Evolutionary conservation across 1,140 invertebrate genomes (phyloP).

Genomic region (Frieseomelitta varia): DNA sequence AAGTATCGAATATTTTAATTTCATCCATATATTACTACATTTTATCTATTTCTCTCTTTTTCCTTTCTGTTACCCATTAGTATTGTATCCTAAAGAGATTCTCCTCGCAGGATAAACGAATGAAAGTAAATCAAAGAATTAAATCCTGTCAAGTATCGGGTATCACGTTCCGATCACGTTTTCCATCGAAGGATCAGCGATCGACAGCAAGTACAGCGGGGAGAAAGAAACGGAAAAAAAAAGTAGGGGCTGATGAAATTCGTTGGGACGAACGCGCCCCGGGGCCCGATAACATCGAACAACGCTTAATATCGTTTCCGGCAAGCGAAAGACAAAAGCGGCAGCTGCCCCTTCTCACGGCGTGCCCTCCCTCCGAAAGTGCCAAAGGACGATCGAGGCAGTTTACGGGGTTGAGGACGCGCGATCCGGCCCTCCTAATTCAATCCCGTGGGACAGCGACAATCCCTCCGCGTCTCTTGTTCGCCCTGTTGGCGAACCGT

Average conservation of each 20-base stretch:
- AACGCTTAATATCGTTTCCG: constrained; percentile 65
- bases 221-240: neutral
- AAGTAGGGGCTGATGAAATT: constrained; percentile 46
- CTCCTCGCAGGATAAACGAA: too few species aligned
- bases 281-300: constrained; percentile 64
- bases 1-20: too few species aligned
- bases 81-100: too few species aligned
- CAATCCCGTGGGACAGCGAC: constrained; percentile 67
- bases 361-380: neutral
- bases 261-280: constrained; percentile 23
- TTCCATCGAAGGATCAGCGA: constrained; percentile 10
- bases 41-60: too few species aligned
- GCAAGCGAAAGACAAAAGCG: constrained; percentile 62
- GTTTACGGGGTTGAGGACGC: constrained; percentile 20
- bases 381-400: constrained; percentile 52
- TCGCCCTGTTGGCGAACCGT: constrained; percentile 51
- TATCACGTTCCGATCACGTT: neutral
- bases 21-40: too few species aligned
- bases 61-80: too few species aligned
- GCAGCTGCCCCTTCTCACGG: constrained; percentile 66
- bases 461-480: constrained; percentile 43
- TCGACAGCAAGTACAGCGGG: neutral
- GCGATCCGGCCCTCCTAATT: constrained; percentile 68
- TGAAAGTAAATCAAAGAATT: too few species aligned
- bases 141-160: neutral